Evolutionary conservation across 2,888 invertebrate species (phyloP), one percentile per base, ranked within the genome.

Genomic region (Antheraea assamensis): DNA sequence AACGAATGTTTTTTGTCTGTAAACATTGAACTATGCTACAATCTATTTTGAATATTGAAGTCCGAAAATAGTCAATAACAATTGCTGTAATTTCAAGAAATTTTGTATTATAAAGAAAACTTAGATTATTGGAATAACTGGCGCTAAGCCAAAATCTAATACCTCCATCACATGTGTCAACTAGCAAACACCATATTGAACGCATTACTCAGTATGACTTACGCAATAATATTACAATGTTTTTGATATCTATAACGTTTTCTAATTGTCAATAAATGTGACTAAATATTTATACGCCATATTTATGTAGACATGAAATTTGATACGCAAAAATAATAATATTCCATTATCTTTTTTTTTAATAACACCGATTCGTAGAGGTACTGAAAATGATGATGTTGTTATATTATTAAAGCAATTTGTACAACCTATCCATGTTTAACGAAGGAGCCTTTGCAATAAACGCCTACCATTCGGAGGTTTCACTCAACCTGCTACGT

Each of bases 91-190:
- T 8, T 2, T n/a, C 5, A 58, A 24, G n/a, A 58, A n/a, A 24
- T 13, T 24, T 58, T n/a, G 21, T 8, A 58, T 1, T 21, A 55
- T 21, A 55, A n/a, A 7, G n/a, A 8, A 10, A 2, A 49, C 2
- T 52, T 24, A 58, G 0, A 58, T 21, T n/a, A 24, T 24, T 58
- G 77, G 73, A 76, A 77, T 73, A 35, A 76, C 78, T 90, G 90
- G 90, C 86, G 52, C 49, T 15, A 31, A 61, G 87, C 90, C 90
- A 90, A 85, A 82, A 79, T 77, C 82, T 80, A 78, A 82, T 82
- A 83, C 81, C 81, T 81, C 84, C 80, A 82, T 81, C 84, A 85
- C 84, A 83, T 81, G 83, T 83, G 85, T 83, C 82, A 83, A 86
- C 80, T 80, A 81, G 79, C 75, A 86, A 52, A 17, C 17, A 19